Evolutionary conservation across 2,888 invertebrate species (phyloP), one percentile per base, ranked within the genome.

Genomic region (Formica aserva): DNA sequence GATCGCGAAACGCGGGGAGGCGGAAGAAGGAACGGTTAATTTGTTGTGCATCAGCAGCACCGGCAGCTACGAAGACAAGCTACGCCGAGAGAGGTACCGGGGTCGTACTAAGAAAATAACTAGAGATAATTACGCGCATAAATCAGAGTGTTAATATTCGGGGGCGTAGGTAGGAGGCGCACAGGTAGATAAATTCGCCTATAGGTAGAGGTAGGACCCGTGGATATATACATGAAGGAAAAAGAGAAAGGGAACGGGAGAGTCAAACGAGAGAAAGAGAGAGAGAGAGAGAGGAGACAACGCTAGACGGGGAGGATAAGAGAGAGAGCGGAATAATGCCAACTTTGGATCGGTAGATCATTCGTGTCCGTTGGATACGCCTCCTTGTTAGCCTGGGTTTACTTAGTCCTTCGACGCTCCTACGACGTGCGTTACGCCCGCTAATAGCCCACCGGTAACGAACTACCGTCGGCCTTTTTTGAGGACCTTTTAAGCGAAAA

Each of bases 61-160:
- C 92, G 87, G 91, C 91, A 69, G 84, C 84, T 83, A 85, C 85
- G 91, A 84, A 84, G 88, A 85, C 88, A 77, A 84, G 85, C 72
- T 72, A 84, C 77, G 69, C n/a, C 35, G 77, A 71, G 72, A 71
- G 72, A 69, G 69, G 78, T 69, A 71, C 74, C 60, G 84, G 85
- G 41, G 60, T 83, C 83, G 83, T 77, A 75, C 86, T 83, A 83
- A 92, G 92, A 93, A 94, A 94, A 94, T 93, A 94, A 93, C 94
- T 92, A 92, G 92, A 93, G 93, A 94, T 94, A 94, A 94, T 94
- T 94, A 94, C 94, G 91, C 84, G 94, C 94, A 94, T 94, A 94
- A 94, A 94, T 94, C 94, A 94, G 90, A 90, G 91, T 90, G 93
- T 94, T 94, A 94, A 94, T 94, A 94, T 94, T 94, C 92, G 94